Base-by-base conservation (phyloP, 2,888 invertebrate genomes). In the Tetrapedia diversipes region DNA sequence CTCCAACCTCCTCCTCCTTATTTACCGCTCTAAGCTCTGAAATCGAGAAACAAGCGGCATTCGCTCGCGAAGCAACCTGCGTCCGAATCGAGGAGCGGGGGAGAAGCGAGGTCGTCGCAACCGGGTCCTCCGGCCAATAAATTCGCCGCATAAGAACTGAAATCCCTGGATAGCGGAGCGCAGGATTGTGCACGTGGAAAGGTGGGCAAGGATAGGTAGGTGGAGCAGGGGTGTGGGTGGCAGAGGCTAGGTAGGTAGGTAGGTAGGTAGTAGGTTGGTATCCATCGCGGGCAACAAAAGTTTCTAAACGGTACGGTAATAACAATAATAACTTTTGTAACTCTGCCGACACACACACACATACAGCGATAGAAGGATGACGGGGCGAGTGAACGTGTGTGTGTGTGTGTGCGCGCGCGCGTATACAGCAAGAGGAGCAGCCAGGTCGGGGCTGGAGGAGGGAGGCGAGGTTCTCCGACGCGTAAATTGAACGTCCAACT, bases 301-400 rank as follows among this genome's bases (percentile, higher is more conserved):
- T 91, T 91, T 91, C 90, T 91, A 91, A 91, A 90, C 90, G 90
- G 86, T 89, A 90, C 88, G 86, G 90, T 90, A 91, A 90, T 90
- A 90, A 91, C 91, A 91, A 90, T 91, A 91, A 91, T 90, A 91
- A 91, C 91, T 91, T 91, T 91, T 90, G 90, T 88, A 91, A 90
- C 90, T 90, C 88, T 84, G 82, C 82, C 86, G 85, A 79, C 77
- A 75, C 81, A 80, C 83, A 77, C 75, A 69, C 70, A 27, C 59
- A 27, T 27, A 53, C 49, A 19, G 4, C 19, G 16, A 19, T 4
- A 27, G 10, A 51, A 1, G 16, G 8, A 16, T 3, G 19, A 7
- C 22, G 34, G 16, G 24, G 49, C n/a, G 49, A n/a, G 34, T 14
- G 63, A 39, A 51, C 49, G 63, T 51, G 63, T 51, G 34, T 19